These are phyloP conservation scores for Papilio xuthus DNA, from an alignment of 1,140 invertebrate genomes.

Conservation along the genomic window DNA sequence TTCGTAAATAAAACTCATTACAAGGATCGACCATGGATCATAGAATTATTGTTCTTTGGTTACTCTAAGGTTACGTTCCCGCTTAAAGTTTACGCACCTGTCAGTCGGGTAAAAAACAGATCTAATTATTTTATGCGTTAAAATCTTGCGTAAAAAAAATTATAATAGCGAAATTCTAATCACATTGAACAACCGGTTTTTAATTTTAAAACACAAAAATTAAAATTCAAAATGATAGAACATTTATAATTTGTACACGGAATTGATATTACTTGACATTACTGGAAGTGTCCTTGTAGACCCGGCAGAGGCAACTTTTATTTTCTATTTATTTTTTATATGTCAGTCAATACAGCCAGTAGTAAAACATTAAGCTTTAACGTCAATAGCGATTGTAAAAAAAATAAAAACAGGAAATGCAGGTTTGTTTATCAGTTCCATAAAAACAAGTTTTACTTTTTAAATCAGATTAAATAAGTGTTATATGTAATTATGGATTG, in stretches of 20 bases:
- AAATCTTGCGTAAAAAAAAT: background rate
- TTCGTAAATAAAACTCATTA: too few relatives aligned
- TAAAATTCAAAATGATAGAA: background rate
- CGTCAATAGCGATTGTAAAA: constrained; percentile 10
- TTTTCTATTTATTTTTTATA: constrained; percentile 8
- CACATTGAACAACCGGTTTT: background rate
- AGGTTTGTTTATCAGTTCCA: constrained; percentile 5
- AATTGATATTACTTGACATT: background rate
- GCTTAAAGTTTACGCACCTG: background rate
- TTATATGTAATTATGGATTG: background rate
- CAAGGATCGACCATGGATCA: too few relatives aligned
- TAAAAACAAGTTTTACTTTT: background rate
- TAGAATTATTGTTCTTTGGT: too few relatives aligned
- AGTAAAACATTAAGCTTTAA: background rate
- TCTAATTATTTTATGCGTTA: too few relatives aligned
- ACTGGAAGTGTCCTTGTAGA: constrained; percentile 1
- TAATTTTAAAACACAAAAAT: background rate
- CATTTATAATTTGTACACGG: constrained; percentile 27
- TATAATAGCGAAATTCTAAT: background rate
- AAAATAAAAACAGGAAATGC: constrained; percentile 10
- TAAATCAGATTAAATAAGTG: background rate
- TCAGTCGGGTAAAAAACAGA: background rate
- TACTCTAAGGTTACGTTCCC: background rate
- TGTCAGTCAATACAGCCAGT: constrained; percentile 1
- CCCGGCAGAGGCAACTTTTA: constrained; percentile 20